Evolutionary conservation across 2,888 invertebrate genomes (phyloP), one percentile per base, ranked within the genome.

Genomic region (Lepas anatifera): DNA sequence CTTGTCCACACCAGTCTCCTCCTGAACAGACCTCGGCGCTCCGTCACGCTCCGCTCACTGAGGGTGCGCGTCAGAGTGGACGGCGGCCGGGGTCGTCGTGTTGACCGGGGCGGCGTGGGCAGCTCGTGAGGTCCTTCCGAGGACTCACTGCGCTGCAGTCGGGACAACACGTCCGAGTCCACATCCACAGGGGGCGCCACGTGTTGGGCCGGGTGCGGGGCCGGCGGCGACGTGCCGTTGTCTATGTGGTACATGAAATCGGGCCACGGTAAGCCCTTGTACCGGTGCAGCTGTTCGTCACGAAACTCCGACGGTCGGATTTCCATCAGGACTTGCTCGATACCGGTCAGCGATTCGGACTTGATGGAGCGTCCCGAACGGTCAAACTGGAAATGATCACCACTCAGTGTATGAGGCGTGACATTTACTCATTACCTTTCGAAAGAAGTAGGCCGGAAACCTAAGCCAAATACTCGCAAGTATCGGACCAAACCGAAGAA

Each of bases 221-320:
- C 67, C 35, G 22, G 70, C 58, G 66, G 63, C 68, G 37, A 58
- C 27, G 39, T 18, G 32, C 52, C 67, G 25, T 22, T 27, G 10
- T 48, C 37, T 48, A 67, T 52, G 52, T 27, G 67, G 68, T 16
- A 52, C 79, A 80, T 77, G 74, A 81, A 81, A 70, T 81, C 81
- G 37, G 76, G 71, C 81, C 81, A 81, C 68, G 77, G 76, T 78
- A 81, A 79, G 11, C 81, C 81, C 77, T 83, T 82, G 76, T 82
- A 84, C 41, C 79, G 80, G 18, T 80, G 79, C 27, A 84, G 77
- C 73, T 83, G 81, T 71, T 82, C 82, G 75, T 84, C 84, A 73
- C 80, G 80, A 76, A 84, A 84, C 72, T 83, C 82, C 43, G 82
- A 81, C n/a, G 81, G 81, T 73, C 80, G 82, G 67, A 84, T 75